Base-by-base conservation (phyloP, 2,113 vertebrate species). In the Procapra przewalskii region DNA sequence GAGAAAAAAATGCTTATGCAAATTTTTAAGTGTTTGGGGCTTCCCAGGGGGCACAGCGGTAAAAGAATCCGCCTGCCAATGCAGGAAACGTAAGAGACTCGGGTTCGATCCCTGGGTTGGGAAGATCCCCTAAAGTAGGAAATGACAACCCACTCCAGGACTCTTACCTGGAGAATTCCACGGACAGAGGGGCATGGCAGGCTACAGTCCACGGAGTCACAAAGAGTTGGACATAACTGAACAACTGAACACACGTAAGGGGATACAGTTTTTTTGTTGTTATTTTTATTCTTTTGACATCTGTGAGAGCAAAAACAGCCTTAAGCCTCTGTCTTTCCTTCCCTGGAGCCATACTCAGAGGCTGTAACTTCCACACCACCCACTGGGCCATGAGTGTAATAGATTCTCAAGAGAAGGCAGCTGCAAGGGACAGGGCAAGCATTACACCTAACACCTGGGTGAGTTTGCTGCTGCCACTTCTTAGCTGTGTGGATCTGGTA, bases 271-370 rank as follows among this genome's bases (percentile, higher is more conserved):
- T 77, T 77, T 87, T 89, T 62, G 54, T 57, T 40, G 10, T 27
- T 50, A 12, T 91, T 75, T 48, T 64, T 95, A 83, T 60, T 91
- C 36, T 83, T 96, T 81, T 88, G 45, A 81, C 40, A 94, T 55
- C 33, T 43, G 1, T 67, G 31, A n/a, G n/a, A 82, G 25, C 43
- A 36, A 85, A 71, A 64, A 48, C n/a, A 17, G 67, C 80, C 31
- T 93, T 62, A 79, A 87, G 55, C 12, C 87, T 67, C 15, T 52
- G 33, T 1, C 17, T 67, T 52, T 64, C 5, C 8, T 86, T 86
- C 64, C 55, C 79, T 55, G 80, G 80, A 82, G 60, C 13, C 52
- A 23, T 0, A 0, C 23, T n/a, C 50, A 43, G 81, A 27, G 25
- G 14, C 19, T 17, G 25, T 29, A 15, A 59, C 36, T 31, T 50